A percentile compares a stretch with the other conserved stretches of the same genome.
Evolutionary conservation across 2,888 invertebrate species (phyloP).

Genomic region (Dicroscelio sp.): DNA sequence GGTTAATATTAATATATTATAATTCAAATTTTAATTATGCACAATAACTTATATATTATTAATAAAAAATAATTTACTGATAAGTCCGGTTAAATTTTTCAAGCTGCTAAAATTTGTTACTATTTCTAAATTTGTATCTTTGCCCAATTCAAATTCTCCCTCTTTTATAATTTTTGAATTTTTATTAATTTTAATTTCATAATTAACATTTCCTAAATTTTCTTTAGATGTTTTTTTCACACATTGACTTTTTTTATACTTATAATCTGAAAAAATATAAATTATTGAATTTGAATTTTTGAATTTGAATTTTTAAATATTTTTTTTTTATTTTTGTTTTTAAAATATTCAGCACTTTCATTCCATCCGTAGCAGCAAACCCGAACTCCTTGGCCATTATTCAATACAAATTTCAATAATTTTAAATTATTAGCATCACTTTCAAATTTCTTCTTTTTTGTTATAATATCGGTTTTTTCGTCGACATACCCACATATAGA

Average conservation of each 20-base stretch:
- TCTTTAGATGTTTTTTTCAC: not conserved
- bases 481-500: not conserved
- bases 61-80: no score
- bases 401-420: not conserved
- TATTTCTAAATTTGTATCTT: not conserved
- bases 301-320: no score
- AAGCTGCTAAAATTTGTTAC: not conserved
- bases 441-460: not conserved
- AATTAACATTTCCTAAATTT: not conserved
- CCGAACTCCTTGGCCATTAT: not conserved
- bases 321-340: no score
- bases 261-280: no score
- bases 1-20: no score
- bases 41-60: no score
- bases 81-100: no score
- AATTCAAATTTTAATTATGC: no score
- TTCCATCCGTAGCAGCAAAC: not conserved
- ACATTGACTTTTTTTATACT: not conserved
- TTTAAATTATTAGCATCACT: not conserved
- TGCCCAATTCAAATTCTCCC: not conserved
- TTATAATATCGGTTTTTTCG: not conserved
- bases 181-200: not conserved
- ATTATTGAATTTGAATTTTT: not conserved
- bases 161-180: not conserved
- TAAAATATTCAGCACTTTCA: not conserved